Evolutionary conservation across 2,113 vertebrate genomes (phyloP).

Genomic region (Centropus bengalensis): DNA sequence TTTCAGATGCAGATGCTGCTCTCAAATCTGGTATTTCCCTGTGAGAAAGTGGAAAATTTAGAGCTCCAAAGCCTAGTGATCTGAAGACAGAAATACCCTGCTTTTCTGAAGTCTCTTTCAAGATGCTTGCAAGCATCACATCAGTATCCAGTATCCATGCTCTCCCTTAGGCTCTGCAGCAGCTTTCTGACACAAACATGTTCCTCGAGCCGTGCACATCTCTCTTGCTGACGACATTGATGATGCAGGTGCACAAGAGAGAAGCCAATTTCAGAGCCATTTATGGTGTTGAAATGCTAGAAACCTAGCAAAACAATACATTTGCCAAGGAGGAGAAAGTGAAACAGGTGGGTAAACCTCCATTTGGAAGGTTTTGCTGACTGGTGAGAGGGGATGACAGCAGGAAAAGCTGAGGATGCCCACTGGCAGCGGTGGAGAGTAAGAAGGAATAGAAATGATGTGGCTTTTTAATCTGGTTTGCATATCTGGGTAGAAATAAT

Average conservation of each 20-base stretch:
- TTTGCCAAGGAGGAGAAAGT: conserved; percentile 43
- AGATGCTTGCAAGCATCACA: conserved; percentile 20
- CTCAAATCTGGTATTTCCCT: neutral
- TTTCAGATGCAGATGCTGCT: neutral
- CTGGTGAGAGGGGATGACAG: neutral
- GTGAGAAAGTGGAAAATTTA: neutral
- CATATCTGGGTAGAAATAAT: conserved; percentile 11
- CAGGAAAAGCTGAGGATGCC: neutral
- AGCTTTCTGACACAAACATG: conserved; percentile 12
- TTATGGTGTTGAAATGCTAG: conserved; percentile 55
- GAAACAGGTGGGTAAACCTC: conserved; percentile 22
- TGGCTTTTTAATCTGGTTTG: conserved; percentile 44
- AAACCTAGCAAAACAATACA: conserved; percentile 26
- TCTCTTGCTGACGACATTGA: conserved; percentile 61
- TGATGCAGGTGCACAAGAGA: conserved; percentile 63
- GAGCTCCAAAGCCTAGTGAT: neutral
- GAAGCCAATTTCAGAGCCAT: conserved; percentile 59
- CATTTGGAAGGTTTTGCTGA: conserved; percentile 27
- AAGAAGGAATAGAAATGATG: neutral
- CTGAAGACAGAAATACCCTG: neutral
- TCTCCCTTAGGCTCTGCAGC: conserved; percentile 53
- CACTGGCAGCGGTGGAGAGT: neutral
- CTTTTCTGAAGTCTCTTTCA: conserved; percentile 34
- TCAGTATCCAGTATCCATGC: conserved; percentile 29
- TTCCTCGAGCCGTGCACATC: conserved; percentile 51